Conservation (phyloP, 2,888 invertebrate species). For the Mythimna vitellina region DNA sequence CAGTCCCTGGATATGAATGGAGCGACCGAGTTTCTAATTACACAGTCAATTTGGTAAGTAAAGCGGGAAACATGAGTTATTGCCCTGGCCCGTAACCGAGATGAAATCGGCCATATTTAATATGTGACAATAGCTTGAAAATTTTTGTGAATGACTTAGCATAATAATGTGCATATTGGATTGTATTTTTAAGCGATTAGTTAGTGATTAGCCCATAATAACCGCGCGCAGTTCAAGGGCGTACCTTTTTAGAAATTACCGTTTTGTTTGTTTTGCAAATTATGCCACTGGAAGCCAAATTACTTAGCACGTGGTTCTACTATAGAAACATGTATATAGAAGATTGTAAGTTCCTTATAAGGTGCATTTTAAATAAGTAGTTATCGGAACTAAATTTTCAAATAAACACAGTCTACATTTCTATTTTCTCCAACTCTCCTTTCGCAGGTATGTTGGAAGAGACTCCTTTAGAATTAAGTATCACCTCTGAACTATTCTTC, state of each 20-base stretch:
- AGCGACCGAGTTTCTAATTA: conserved; percentile 85
- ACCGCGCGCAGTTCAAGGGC: conserved; percentile 39
- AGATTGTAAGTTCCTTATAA: neutral
- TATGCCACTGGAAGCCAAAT: conserved; percentile 35
- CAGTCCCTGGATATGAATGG: conserved; percentile 79
- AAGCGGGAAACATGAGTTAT: conserved; percentile 87
- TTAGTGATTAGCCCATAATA: conserved; percentile 77
- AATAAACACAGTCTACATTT: neutral
- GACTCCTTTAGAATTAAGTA: too few relatives aligned
- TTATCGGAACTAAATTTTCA: neutral
- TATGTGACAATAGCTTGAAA: conserved; percentile 77
- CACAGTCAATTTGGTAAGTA: conserved; percentile 88
- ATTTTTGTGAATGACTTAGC: conserved; percentile 75
- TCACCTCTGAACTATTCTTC: too few relatives aligned
- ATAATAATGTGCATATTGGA: conserved; percentile 78
- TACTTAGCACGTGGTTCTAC: conserved; percentile 31
- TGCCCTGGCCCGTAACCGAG: conserved; percentile 82
- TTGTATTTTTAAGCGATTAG: conserved; percentile 81
- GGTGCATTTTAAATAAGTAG: neutral
- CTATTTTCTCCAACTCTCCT: too few relatives aligned
- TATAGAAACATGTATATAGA: neutral
- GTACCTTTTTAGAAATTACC: conserved; percentile 48
- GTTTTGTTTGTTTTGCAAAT: conserved; percentile 61
- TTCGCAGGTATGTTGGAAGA: too few relatives aligned
- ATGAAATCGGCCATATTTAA: conserved; percentile 85